Conservation (phyloP, 2,113 vertebrate species). For the Actinemys pallida region DNA sequence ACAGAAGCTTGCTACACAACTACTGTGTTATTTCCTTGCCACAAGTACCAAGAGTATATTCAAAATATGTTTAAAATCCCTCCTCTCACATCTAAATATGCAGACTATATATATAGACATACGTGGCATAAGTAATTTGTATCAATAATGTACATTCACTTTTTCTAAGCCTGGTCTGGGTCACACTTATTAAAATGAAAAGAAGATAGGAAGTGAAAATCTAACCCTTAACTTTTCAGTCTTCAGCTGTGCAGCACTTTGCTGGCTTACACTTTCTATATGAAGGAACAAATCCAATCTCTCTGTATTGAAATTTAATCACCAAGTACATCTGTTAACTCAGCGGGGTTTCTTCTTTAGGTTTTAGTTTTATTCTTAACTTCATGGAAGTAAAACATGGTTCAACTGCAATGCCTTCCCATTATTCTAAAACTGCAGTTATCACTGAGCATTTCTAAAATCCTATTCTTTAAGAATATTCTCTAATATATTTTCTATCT, state of each 20-base stretch:
- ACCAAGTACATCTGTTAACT: slow-evolving; percentile 68
- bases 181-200: background rate
- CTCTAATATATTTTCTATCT: background rate
- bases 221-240: slow-evolving; percentile 1
- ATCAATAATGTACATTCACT: background rate
- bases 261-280: slow-evolving; percentile 35
- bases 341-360: background rate
- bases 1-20: background rate
- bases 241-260: background rate
- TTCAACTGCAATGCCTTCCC: background rate
- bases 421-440: background rate
- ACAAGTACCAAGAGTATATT: fast-evolving
- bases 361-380: background rate
- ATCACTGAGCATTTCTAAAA: background rate
- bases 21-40: background rate
- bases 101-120: fast-evolving
- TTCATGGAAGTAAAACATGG: background rate
- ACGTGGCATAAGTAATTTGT: background rate
- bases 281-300: slow-evolving; percentile 26
- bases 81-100: background rate
- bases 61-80: background rate
- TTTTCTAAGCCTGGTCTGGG: background rate
- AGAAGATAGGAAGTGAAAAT: background rate
- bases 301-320: slow-evolving; percentile 69
- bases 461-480: background rate